Percentiles rank a stretch among this genome's conserved stretches.
phyloP scores from a whole-genome alignment of 1,140 invertebrate genomes.

The Sminthurinus signatus region DNA sequence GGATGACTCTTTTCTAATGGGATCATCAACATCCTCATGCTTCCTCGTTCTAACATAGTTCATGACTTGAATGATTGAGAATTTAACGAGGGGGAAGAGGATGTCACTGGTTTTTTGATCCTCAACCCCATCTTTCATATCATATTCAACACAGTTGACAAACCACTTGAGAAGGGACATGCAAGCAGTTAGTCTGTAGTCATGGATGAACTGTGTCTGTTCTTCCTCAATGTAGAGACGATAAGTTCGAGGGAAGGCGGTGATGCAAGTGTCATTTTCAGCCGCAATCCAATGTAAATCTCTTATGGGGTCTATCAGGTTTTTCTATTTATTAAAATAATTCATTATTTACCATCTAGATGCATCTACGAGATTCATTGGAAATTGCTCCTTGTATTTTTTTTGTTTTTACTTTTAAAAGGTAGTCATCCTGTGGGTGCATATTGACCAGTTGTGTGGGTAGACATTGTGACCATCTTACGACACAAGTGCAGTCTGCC shows the following conservation, averaged over 20 bases:
- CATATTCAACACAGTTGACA: slow-evolving; percentile 52
- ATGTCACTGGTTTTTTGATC: slow-evolving; percentile 36
- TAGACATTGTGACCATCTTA: too few relatives aligned
- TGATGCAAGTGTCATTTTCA: too few relatives aligned
- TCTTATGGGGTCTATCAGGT: too few relatives aligned
- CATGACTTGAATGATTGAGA: slow-evolving; percentile 47
- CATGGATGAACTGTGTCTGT: slow-evolving; percentile 76
- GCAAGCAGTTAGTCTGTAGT: slow-evolving; percentile 81
- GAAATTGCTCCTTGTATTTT: too few relatives aligned
- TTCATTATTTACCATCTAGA: too few relatives aligned
- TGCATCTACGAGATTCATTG: too few relatives aligned
- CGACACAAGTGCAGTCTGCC: too few relatives aligned
- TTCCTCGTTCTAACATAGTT: slow-evolving; percentile 67
- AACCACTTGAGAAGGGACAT: slow-evolving; percentile 72
- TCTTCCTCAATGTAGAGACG: slow-evolving; percentile 78
- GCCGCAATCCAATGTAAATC: too few relatives aligned
- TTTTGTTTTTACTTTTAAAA: too few relatives aligned
- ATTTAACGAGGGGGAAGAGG: slow-evolving; percentile 37
- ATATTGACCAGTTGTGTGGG: too few relatives aligned
- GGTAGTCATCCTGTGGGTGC: too few relatives aligned
- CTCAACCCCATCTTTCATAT: slow-evolving; percentile 18
- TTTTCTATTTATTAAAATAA: too few relatives aligned
- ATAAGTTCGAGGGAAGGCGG: slow-evolving; percentile 76
- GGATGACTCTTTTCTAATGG: slow-evolving; percentile 11
- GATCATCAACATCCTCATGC: slow-evolving; percentile 73